Evolutionary conservation across 2,797 vertebrate genomes (phyloP).

Genomic region (Rhinatrema bivittatum): DNA sequence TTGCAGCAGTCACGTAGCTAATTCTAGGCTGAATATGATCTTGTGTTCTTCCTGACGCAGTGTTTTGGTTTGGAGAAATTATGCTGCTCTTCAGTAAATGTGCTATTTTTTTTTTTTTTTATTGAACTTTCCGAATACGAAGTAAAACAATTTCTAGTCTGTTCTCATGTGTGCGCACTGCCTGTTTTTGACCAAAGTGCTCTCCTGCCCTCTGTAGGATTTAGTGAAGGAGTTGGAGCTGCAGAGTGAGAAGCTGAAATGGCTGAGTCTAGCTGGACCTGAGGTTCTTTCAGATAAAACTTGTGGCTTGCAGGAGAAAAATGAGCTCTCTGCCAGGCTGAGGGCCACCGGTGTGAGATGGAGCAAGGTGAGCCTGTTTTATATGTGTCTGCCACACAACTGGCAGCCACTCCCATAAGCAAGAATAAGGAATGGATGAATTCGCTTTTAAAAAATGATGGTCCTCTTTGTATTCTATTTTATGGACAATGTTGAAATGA

Average conservation of each 20-base stretch:
- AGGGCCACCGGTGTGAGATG: constrained; percentile 72
- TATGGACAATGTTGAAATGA: background rate
- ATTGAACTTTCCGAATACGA: background rate
- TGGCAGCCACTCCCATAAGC: background rate
- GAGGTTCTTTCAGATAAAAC: constrained; percentile 68
- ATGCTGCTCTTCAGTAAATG: background rate
- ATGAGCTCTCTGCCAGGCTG: constrained; percentile 64
- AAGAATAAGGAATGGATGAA: background rate
- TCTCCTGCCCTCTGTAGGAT: constrained; percentile 49
- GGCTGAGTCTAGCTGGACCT: constrained; percentile 77
- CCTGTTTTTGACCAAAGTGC: background rate
- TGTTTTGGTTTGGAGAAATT: no score
- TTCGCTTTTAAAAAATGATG: background rate
- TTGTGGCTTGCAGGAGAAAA: constrained; percentile 65
- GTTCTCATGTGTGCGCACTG: background rate
- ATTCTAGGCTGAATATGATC: no score
- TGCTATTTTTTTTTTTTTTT: background rate
- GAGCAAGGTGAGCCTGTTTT: constrained; percentile 70
- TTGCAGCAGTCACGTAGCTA: no score
- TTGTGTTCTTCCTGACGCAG: no score
- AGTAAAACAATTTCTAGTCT: no score
- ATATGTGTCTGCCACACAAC: no score
- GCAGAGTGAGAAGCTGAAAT: constrained; percentile 71
- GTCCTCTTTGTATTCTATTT: background rate
- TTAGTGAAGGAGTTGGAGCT: constrained; percentile 69